Evolutionary conservation across 2,888 invertebrate species (phyloP), one percentile per base, ranked within the genome.

Genomic region (Cephus spinipes): DNA sequence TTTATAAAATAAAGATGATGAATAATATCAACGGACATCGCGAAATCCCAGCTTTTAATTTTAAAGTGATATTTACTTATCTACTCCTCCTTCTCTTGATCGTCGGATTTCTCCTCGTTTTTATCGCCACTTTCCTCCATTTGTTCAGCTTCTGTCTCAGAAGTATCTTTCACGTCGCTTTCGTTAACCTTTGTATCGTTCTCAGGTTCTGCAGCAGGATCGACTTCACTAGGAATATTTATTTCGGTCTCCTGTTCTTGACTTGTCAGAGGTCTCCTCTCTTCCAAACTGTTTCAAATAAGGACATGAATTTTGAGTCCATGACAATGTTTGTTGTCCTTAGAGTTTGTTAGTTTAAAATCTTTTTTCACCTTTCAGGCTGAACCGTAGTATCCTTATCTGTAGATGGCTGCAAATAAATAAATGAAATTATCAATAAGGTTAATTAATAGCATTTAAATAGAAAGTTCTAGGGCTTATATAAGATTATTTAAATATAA

Each of bases 71-170:
- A 55, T 55, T 23, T 55, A 81, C 81, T 78, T 83, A 81, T 85
- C 83, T 90, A 91, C 85, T 91, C 90, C 83, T 91, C 91, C 82
- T 91, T 87, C 81, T 91, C 90, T 84, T 90, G 88, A 78, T 90
- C 88, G 69, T 90, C 89, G 55, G 89, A 88, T 82, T 91, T 89
- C 77, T 91, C 90, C 79, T 90, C 87, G 81, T 87, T 85, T 79
- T 90, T 89, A 81, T 92, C 92, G 78, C 81, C 87, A 74, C 84
- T 86, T 35, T 89, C 88, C 40, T 88, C 89, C 76, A 84, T 87
- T 85, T 85, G 87, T 89, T 85, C 91, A 81, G 92, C 91, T 79
- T 93, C 87, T 75, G 88, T 84, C 71, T 85, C 86, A 35, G 83
- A 81, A 71, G 85, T 84, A 77, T 87, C 87, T 84, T 90, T 88